phyloP scores from a whole-genome alignment of 2,797 vertebrate species.

The Acanthis flammea region DNA sequence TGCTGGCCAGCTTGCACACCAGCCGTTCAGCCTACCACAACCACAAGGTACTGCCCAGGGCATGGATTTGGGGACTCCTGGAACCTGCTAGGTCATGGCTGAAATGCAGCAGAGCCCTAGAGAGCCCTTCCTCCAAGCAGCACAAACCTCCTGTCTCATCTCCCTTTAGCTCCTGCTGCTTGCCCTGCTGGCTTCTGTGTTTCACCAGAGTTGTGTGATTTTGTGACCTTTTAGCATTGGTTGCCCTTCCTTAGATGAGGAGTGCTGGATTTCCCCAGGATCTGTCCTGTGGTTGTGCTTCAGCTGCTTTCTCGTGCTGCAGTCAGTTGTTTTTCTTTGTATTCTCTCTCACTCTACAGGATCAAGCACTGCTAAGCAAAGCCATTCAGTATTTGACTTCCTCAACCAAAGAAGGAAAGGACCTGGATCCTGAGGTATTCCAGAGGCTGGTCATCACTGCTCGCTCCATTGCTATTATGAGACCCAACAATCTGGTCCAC shows the following conservation, averaged over 20 bases:
- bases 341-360: constrained; percentile 72
- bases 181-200: background rate
- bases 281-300: background rate
- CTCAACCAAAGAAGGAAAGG: constrained; percentile 89
- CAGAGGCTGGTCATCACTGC: constrained; percentile 97
- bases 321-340: background rate
- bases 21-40: constrained; percentile 97
- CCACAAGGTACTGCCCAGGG: constrained; percentile 86
- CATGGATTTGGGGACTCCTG: background rate
- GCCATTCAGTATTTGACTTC: constrained; percentile 93
- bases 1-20: constrained; percentile 95
- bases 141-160: background rate
- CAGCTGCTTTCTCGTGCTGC: background rate
- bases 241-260: background rate
- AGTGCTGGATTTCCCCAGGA: background rate
- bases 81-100: background rate
- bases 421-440: constrained; percentile 96
- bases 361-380: constrained; percentile 95
- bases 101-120: background rate
- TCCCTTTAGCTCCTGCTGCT: background rate
- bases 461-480: constrained; percentile 97
- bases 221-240: background rate
- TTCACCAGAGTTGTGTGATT: background rate
- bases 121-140: background rate
- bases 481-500: constrained; percentile 96